Conservation (phyloP, 2,113 vertebrate genomes). For the Aegotheles bennettii region DNA sequence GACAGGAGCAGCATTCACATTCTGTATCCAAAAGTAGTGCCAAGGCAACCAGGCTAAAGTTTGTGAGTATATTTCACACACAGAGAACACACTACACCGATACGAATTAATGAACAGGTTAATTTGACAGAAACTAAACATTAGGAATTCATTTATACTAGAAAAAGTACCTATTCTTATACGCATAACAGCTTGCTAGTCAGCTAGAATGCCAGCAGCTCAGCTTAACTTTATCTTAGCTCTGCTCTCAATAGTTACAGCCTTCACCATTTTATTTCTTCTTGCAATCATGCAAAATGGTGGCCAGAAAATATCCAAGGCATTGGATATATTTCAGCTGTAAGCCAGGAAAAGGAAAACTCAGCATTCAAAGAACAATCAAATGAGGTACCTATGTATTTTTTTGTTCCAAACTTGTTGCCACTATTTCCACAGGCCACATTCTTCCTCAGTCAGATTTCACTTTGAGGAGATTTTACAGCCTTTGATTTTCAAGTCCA, state of each 20-base stretch:
- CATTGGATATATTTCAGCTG: not conserved
- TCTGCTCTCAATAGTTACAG: not conserved
- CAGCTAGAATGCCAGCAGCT: not conserved
- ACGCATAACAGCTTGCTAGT: not conserved
- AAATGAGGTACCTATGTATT: accelerated
- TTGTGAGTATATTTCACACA: not conserved
- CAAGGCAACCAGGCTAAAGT: not conserved
- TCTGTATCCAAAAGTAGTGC: not conserved
- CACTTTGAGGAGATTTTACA: not conserved
- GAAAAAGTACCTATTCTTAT: not conserved
- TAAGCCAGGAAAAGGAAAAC: not conserved
- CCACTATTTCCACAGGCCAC: not conserved
- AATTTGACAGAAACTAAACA: not conserved
- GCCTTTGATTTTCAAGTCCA: not conserved
- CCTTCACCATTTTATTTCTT: not conserved
- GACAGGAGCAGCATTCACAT: not conserved
- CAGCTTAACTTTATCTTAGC: not conserved
- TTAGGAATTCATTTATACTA: not conserved
- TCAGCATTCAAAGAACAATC: not conserved
- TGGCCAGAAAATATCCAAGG: not conserved
- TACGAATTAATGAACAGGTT: not conserved
- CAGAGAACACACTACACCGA: not conserved
- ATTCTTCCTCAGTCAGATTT: not conserved
- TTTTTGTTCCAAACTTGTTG: not conserved
- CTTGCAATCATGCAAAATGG: not conserved